Evolutionary conservation across 2,113 vertebrate species (phyloP).

Genomic region (Strigops habroptila): DNA sequence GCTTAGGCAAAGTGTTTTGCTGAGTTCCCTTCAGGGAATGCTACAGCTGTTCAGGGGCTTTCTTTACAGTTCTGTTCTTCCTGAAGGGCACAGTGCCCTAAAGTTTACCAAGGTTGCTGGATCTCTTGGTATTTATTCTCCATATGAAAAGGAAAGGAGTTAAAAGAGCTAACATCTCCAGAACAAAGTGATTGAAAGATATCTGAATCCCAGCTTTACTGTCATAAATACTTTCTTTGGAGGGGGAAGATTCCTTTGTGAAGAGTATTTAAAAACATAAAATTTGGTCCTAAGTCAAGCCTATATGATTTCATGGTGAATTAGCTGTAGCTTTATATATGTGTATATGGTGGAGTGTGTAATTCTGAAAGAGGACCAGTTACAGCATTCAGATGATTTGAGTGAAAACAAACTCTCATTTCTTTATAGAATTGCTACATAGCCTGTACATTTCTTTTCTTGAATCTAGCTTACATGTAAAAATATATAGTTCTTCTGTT

Average conservation of each 20-base stretch:
- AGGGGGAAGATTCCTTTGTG: not conserved
- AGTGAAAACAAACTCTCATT: not conserved
- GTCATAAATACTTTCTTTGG: not conserved
- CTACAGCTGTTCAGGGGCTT: not conserved
- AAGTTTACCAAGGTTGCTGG: not conserved
- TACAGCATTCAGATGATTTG: not conserved
- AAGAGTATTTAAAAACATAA: not conserved
- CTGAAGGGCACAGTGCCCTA: not conserved
- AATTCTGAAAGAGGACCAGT: not conserved
- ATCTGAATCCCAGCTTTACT: not conserved
- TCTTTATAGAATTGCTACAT: not conserved
- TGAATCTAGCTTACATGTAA: not conserved
- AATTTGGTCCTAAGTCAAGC: not conserved
- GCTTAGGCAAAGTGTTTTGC: not conserved
- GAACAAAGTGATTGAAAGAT: not conserved
- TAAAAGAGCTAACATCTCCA: not conserved
- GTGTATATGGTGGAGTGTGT: not conserved
- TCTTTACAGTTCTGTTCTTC: not conserved
- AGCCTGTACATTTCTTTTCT: not conserved
- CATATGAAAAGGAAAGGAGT: not conserved
- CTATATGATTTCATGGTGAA: not conserved
- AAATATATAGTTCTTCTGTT: not conserved
- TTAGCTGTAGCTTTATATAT: not conserved
- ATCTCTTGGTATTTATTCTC: not conserved
- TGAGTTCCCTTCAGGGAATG: not conserved